Evolutionary conservation across 2,888 invertebrate genomes (phyloP), one percentile per base, ranked within the genome.

Genomic region (Apamea crenata): DNA sequence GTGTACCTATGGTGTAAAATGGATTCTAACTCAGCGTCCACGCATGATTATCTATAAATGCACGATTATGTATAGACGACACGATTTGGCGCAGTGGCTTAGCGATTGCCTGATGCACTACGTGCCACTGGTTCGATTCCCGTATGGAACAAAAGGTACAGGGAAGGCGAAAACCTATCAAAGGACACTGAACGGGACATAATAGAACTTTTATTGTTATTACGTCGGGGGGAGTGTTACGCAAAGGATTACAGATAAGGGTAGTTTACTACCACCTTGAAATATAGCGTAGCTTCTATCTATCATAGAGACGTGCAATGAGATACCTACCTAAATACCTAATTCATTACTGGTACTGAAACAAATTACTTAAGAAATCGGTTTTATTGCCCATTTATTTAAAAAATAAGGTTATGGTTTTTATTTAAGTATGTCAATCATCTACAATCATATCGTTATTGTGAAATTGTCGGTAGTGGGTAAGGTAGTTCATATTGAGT

Each of bases 361-460:
- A 47, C 53, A 18, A 36, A 74, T 81, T 14, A 68, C 36, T 75
- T 76, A 59, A 32, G 36, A 63, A 80, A 65, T 53, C 6, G 14
- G 1, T 71, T 78, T 79, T 74, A 81, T 69, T 82, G 61, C 14
- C 53, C 21, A 77, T 84, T 86, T 77, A 69, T 78, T 77, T 74
- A 21, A 25, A 36, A 79, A 82, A 79, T 69, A 44, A 73, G 76
- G 80, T 85, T 78, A 80, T 79, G 72, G 68, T 81, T 85, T 83
- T 77, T 87, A 82, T 84, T 63, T 77, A 82, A 82, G 77, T 80
- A 75, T 77, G 78, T 78, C 87, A 85, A 74, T 83, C 78, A 83
- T 89, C 80, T 77, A 83, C 78, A 83, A 86, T 85, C 78, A 75
- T 83, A 85, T 79, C 78, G 84, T 78, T 87, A 88, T 91, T 91